Evolutionary conservation across 1,140 invertebrate species (phyloP), one percentile per base, ranked within the genome.

Genomic region (Globodera rostochiensis): DNA sequence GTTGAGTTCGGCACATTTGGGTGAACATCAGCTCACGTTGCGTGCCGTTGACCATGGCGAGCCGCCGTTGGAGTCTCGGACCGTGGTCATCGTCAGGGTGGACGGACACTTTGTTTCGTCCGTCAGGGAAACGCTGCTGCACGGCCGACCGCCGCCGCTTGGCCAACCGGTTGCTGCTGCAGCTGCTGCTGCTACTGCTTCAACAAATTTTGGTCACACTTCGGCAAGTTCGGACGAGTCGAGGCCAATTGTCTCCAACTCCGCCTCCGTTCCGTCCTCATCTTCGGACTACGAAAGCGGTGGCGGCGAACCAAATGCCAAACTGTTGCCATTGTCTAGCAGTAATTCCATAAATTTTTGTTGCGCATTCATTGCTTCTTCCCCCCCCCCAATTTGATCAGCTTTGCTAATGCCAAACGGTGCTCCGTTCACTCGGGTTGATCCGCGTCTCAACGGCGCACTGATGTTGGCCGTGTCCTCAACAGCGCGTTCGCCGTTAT

Each of bases 41-140:
- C 77, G 89, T 19, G 88, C 88, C 0, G 82, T 84, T 53, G 88
- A 89, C 79, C 73, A 85, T 60, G 88, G 88, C 36, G 82, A 89
- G 25, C 88, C 87, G 49, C 88, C 88, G 5, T 57, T 83, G 6
- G 87, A 90, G 60, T 80, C 88, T 13, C 76, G 84, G 45, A 82
- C 80, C 1, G 74, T 71, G 45, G 77, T 90, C n/a, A 71, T 82
- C 25, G 76, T 88, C 11, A 64, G 66, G 45, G 82, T 88, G 66
- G 86, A 83, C 74, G 83, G 85, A 60, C 21, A 74, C 66, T 66
- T 74, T 82, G 36, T 67, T 57, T 60, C 85, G 47, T n/a, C 53
- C 36, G 19, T 77, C 0, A 49, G 49, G 15, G 76, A 73, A 25
- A 73, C 45, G 53, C 64, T 60, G 4, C 79, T 13, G 15, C 73